These are phyloP conservation scores for Nephrotoma appendiculata DNA, from an alignment of 2,888 invertebrate species.

Conservation along the genomic window DNA sequence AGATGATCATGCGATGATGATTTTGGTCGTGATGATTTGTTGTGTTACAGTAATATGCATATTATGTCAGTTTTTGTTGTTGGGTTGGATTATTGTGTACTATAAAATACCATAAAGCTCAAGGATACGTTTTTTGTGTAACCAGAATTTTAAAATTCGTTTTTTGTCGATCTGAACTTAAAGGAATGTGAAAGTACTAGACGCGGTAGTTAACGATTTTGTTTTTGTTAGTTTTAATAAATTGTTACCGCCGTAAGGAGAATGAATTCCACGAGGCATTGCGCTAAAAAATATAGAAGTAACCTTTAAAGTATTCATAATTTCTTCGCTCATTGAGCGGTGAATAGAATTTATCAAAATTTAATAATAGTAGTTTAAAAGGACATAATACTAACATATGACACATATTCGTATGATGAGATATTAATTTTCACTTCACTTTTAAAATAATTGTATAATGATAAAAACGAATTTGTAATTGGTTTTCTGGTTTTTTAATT, in stretches of 20 bases:
- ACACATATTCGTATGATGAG: too few relatives aligned
- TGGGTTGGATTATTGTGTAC: neutral
- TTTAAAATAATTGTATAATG: too few relatives aligned
- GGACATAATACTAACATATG: too few relatives aligned
- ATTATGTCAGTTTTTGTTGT: neutral
- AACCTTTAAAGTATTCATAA: too few relatives aligned
- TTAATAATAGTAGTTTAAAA: too few relatives aligned
- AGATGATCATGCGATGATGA: neutral
- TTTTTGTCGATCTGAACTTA: neutral
- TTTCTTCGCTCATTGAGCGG: too few relatives aligned
- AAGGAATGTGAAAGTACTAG: neutral
- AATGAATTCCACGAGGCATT: neutral
- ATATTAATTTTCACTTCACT: too few relatives aligned
- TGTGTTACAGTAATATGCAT: neutral
- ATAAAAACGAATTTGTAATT: too few relatives aligned
- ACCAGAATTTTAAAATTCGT: neutral
- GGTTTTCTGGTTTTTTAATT: too few relatives aligned
- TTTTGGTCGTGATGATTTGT: neutral
- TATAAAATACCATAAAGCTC: neutral
- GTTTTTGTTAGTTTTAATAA: neutral
- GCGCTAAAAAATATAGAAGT: neutral
- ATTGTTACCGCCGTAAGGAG: neutral
- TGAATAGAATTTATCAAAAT: too few relatives aligned
- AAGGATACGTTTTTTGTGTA: neutral
- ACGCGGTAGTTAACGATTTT: neutral